Percentiles rank a stretch among this genome's conserved stretches.
Evolutionary conservation across 2,888 invertebrate genomes (phyloP).

Genomic region (Pherbina coryleti): DNA sequence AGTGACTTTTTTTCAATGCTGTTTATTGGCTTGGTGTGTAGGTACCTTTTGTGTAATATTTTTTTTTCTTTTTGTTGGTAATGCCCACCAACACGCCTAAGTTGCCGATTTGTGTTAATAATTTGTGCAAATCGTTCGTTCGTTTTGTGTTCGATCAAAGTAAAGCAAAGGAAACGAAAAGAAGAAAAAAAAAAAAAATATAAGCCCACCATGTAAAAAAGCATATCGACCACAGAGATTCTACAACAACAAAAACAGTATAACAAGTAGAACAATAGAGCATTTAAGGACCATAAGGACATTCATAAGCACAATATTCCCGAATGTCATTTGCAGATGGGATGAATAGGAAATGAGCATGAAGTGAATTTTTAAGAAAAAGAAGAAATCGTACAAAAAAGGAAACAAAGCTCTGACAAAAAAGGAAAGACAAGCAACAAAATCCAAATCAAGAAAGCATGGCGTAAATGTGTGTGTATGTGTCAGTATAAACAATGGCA

Average conservation of each 20-base stretch:
- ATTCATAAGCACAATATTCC: constrained; percentile 19
- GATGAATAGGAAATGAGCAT: constrained; percentile 25
- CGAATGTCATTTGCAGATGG: constrained; percentile 13
- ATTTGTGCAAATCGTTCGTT: constrained; percentile 37
- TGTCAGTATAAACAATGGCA: too few species aligned
- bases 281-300: constrained; percentile 9
- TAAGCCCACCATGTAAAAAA: too few species aligned
- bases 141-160: background rate
- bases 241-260: background rate
- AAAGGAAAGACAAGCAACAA: background rate
- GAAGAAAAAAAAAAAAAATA: too few species aligned
- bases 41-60: background rate
- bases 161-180: too few species aligned
- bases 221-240: background rate
- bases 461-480: too few species aligned
- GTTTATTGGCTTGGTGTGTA: background rate
- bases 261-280: background rate
- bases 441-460: background rate
- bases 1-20: background rate
- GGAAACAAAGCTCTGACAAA: background rate
- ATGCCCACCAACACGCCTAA: constrained; percentile 20
- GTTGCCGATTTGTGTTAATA: constrained; percentile 43
- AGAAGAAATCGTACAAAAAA: background rate
- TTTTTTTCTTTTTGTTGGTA: background rate
- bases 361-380: background rate